Conservation (phyloP, 2,888 invertebrate genomes). For the Agrochola macilenta region DNA sequence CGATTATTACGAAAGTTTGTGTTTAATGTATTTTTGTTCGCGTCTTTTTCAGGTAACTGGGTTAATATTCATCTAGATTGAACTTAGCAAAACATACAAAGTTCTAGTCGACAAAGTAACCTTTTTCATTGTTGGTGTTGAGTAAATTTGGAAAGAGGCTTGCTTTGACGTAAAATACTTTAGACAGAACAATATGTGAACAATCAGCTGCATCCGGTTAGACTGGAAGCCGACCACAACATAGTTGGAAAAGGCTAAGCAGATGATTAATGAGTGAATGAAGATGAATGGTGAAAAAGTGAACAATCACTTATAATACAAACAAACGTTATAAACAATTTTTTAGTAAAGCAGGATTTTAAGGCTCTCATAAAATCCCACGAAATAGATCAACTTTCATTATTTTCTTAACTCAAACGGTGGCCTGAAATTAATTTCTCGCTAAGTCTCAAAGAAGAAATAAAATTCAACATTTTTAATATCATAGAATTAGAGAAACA, state of each 20-base stretch:
- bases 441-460: slow-evolving; percentile 8
- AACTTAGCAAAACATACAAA: neutral
- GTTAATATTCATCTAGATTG: slow-evolving; percentile 7
- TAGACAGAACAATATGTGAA: neutral
- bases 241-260: too few relatives aligned
- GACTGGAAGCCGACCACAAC: too few relatives aligned
- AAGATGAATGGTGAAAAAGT: too few relatives aligned
- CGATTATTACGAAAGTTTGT: slow-evolving; percentile 12
- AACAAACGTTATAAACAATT: neutral
- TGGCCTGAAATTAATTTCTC: slow-evolving; percentile 5
- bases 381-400: neutral
- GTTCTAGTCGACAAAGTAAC: neutral
- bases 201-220: too few relatives aligned
- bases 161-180: neutral
- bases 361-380: neutral
- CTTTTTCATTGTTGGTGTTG: neutral
- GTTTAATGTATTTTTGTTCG: slow-evolving; percentile 11
- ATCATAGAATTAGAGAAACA: slow-evolving; percentile 3
- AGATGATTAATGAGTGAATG: too few relatives aligned
- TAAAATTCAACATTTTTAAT: slow-evolving; percentile 1
- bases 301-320: neutral
- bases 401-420: neutral
- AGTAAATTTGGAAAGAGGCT: neutral
- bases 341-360: neutral
- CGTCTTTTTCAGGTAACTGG: slow-evolving; percentile 29